A percentile compares a stretch with the other conserved stretches of the same genome.
phyloP scores from a whole-genome alignment of 35 echinoderm and acorn worm genomes.

The Apostichopus californicus region DNA sequence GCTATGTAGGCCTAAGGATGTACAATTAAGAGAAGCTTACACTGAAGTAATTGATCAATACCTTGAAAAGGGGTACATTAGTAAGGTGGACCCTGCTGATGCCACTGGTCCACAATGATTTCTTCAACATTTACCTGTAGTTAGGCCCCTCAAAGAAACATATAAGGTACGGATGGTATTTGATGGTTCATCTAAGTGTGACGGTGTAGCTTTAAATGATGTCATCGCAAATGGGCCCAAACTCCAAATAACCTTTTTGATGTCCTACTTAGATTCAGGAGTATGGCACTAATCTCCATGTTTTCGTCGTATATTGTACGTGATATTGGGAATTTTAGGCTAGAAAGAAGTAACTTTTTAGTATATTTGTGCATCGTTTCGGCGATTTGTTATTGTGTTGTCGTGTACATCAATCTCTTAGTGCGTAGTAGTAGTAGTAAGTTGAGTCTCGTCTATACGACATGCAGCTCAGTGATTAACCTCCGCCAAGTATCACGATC shows the following conservation, averaged over 20 bases:
- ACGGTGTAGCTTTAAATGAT: slow-evolving; percentile 8
- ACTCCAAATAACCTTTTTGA: slow-evolving; percentile 52
- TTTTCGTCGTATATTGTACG: too few relatives aligned
- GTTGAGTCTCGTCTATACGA: too few relatives aligned
- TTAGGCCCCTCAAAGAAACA: slow-evolving; percentile 26
- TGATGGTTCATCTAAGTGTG: slow-evolving; percentile 31
- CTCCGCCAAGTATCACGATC: too few relatives aligned
- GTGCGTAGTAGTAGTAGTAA: too few relatives aligned
- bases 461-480: too few relatives aligned
- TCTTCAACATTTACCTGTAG: slow-evolving; percentile 50
- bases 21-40: background rate
- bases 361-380: too few relatives aligned
- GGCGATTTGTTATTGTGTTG: too few relatives aligned
- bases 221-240: slow-evolving; percentile 21
- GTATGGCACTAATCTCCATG: too few relatives aligned
- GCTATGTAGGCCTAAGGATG: background rate
- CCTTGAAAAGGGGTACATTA: slow-evolving; percentile 27
- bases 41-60: slow-evolving; percentile 35
- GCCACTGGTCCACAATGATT: background rate
- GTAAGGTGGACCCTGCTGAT: background rate
- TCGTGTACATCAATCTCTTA: too few relatives aligned
- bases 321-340: too few relatives aligned
- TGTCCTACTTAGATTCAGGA: slow-evolving; percentile 25
- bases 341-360: too few relatives aligned
- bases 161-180: slow-evolving; percentile 7